A percentile compares a stretch with the other conserved stretches of the same genome.
phyloP scores from a whole-genome alignment of 64 coral and sea anemone genomes.

The Pocillopora damicornis region DNA sequence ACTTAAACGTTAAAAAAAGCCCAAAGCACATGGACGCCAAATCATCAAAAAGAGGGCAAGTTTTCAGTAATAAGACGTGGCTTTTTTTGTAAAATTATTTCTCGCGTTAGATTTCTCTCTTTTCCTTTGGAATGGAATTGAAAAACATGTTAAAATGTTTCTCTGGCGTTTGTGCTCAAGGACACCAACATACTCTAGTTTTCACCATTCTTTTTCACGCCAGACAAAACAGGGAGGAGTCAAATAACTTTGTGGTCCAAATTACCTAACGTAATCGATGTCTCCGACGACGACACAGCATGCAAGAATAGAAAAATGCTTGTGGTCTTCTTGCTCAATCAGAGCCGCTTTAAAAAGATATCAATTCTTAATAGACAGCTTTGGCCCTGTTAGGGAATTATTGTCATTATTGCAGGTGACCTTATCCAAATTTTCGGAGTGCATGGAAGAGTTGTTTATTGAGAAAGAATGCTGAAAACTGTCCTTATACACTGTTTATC shows the following conservation, averaged over 20 bases:
- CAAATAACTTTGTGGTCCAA: neutral
- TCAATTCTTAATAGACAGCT: slow-evolving; percentile 12
- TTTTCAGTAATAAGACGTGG: too few species aligned
- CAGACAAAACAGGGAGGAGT: slow-evolving; percentile 3
- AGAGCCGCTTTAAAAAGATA: slow-evolving; percentile 16
- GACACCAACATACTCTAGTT: neutral
- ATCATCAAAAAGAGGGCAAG: too few species aligned
- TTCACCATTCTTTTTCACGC: neutral
- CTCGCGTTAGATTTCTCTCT: neutral
- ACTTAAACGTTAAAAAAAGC: too few species aligned
- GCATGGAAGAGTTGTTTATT: neutral
- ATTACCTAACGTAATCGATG: neutral
- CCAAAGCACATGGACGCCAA: too few species aligned
- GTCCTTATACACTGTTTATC: neutral
- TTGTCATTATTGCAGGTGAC: neutral
- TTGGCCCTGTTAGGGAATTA: neutral
- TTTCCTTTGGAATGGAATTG: neutral
- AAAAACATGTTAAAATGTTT: neutral
- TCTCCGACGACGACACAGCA: neutral
- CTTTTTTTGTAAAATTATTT: neutral
- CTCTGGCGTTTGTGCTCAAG: neutral
- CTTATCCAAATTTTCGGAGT: neutral
- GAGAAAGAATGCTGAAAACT: neutral
- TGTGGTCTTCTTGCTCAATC: neutral
- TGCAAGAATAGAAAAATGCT: neutral